These are phyloP conservation scores for Neoniphon sammara DNA, from an alignment of 2,797 vertebrate genomes.

Conservation along the genomic window DNA sequence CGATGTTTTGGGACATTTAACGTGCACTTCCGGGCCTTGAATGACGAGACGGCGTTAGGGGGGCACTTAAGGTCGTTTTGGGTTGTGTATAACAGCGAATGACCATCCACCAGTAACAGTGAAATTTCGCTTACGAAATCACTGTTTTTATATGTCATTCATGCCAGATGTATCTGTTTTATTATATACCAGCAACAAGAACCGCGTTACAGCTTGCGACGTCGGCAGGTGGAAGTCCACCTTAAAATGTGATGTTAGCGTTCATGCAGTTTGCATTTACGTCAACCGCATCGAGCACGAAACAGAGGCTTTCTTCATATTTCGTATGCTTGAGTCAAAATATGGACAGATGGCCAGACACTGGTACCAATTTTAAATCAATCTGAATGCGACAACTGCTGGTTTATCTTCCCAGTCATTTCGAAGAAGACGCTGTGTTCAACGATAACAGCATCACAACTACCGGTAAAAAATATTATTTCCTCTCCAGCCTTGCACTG, in stretches of 20 bases:
- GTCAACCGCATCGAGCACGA: conserved; percentile 80
- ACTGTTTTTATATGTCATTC: fast-evolving
- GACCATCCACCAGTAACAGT: fast-evolving
- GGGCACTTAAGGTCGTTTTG: conserved; percentile 61
- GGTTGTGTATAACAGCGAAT: not conserved
- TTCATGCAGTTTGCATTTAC: conserved; percentile 85
- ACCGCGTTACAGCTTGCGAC: not conserved
- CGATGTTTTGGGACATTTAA: conserved; percentile 2
- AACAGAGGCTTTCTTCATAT: conserved; percentile 76
- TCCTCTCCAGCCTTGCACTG: conserved; percentile 28
- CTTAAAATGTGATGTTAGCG: conserved; percentile 82
- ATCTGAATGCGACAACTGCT: conserved; percentile 63
- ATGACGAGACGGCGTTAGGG: conserved; percentile 41
- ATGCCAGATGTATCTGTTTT: fast-evolving
- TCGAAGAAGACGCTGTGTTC: conserved; percentile 57
- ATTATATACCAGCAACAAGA: not conserved
- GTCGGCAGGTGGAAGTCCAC: conserved; percentile 61
- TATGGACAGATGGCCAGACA: conserved; percentile 63
- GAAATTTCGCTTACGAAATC: fast-evolving
- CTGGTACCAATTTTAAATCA: conserved; percentile 35
- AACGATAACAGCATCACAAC: conserved; percentile 64
- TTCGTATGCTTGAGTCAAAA: conserved; percentile 61
- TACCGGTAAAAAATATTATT: conserved; percentile 72
- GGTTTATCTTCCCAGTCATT: conserved; percentile 46
- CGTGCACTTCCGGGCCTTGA: conserved; percentile 63